Base-by-base conservation (phyloP, 2,113 vertebrate species). In the Actenoides lindsayi region DNA sequence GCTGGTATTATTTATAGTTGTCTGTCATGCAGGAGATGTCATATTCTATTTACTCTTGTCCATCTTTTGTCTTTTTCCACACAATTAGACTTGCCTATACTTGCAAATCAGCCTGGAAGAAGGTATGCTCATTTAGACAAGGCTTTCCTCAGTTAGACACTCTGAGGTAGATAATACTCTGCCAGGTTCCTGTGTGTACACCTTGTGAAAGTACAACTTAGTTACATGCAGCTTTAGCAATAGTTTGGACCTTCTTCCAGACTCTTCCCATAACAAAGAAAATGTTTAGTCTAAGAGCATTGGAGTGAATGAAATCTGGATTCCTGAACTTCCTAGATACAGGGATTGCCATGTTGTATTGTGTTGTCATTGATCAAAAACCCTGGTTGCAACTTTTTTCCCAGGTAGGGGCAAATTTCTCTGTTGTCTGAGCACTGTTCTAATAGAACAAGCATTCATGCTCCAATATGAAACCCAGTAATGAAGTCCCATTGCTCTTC, bases 381-480 rank as follows among this genome's bases (percentile, higher is more conserved):
- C 0, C 0, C 4, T 13, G 2, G 5, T 41, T 75, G 16, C 56
- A 8, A 0, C 25, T 28, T 30, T 35, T 46, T 56, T 3, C 16
- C 33, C 2, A 48, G 8, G 7, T 35, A 53, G 27, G 69, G 48
- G 9, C 1, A 48, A 42, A 73, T 92, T 76, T 51, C 2, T 65
- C 6, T 80, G 79, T 63, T 89, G 31, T 13, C 19, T 90, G 50
- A 33, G 5, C 44, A 44, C 16, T 53, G 3, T 37, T 65, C 10
- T 30, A 48, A 19, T 2, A 86, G 28, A 62, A 44, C 2, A 57
- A 27, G 16, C 83, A 15, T 53, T 86, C 7, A 27, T 41, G 6
- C 12, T 74, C n/a, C 42, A 81, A 33, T 4, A 27, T 4, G 8
- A 57, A 74, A 91, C 13, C 77, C 2, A 1, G 11, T 24, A 48